Evolutionary conservation across 2,113 vertebrate genomes (phyloP).

Genomic region (Clupea harengus): DNA sequence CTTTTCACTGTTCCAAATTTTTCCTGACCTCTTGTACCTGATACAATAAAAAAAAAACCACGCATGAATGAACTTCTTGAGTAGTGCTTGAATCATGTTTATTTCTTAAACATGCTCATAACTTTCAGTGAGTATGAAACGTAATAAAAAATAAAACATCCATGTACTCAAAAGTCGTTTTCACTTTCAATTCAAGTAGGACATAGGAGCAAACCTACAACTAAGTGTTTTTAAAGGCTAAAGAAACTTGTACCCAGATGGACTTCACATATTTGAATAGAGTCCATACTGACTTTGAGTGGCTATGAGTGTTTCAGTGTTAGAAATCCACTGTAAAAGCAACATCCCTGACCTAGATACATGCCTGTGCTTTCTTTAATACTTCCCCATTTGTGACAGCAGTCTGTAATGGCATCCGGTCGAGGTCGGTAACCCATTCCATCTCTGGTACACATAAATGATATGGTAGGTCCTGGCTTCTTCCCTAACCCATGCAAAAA

Average conservation of each 20-base stretch:
- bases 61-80: not conserved
- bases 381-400: conserved; percentile 2
- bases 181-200: not conserved
- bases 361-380: not conserved
- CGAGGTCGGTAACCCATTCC: not conserved
- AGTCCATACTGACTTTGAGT: not conserved
- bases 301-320: not conserved
- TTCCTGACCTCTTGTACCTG: not conserved
- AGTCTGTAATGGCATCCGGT: not conserved
- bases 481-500: not conserved
- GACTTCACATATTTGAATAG: not conserved
- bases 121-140: not conserved
- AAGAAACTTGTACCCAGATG: not conserved
- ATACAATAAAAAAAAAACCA: not conserved
- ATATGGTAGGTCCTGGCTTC: not conserved
- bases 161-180: not conserved
- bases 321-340: not conserved
- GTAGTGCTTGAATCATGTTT: not conserved
- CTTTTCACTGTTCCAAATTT: conserved; percentile 6
- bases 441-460: not conserved
- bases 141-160: not conserved
- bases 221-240: not conserved
- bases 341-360: not conserved
- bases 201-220: not conserved
- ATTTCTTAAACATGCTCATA: not conserved